Percentiles rank a stretch among this genome's conserved stretches.
Conservation (phyloP, 2,888 invertebrate species). For the Ametastegia equiseti region DNA sequence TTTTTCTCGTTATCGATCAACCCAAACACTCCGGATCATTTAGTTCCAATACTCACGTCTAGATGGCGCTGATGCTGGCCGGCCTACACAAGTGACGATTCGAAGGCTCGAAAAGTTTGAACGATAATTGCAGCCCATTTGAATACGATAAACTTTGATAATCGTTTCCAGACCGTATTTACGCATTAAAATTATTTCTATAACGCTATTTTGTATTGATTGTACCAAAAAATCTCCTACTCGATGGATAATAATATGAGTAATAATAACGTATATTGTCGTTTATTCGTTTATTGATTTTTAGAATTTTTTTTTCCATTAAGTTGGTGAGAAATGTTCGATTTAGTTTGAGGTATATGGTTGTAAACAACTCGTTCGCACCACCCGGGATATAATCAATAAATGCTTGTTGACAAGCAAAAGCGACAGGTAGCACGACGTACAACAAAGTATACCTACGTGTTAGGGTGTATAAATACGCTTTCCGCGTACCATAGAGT, state of each 20-base stretch:
- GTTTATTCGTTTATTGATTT: not conserved
- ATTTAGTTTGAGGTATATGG: not conserved
- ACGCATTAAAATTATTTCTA: not conserved
- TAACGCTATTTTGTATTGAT: not conserved
- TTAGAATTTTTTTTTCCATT: not conserved
- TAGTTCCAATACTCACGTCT: not conserved
- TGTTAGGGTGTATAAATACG: not conserved
- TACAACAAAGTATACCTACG: not conserved
- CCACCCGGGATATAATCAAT: not conserved
- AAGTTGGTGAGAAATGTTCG: not conserved
- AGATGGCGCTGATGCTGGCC: not conserved
- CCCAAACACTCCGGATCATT: not conserved
- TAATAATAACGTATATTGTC: not conserved
- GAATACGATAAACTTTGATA: not conserved
- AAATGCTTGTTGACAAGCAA: not conserved
- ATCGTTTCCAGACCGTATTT: not conserved
- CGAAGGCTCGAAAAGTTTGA: not conserved
- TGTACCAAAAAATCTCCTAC: too few species aligned
- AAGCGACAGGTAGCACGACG: not conserved
- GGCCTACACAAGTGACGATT: not conserved
- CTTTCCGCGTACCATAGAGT: not conserved
- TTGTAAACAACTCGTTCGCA: not conserved
- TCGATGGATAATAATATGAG: not conserved
- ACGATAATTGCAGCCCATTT: not conserved
- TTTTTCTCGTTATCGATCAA: constrained; percentile 9